Base-by-base conservation (phyloP, 2,113 vertebrate species). In the Planiliza haematocheilus region DNA sequence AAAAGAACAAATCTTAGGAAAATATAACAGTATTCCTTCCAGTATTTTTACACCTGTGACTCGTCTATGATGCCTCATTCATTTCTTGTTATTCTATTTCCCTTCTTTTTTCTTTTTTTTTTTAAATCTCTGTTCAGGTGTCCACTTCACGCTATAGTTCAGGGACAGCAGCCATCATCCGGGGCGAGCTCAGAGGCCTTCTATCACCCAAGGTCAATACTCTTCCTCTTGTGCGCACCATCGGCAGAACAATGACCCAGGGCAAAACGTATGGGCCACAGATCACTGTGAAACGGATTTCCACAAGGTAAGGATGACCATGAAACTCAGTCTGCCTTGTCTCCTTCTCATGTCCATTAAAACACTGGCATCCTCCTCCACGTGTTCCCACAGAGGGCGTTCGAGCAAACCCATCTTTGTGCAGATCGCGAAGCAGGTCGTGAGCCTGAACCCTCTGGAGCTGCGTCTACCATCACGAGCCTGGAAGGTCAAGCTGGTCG, bases 331-430 rank as follows among this genome's bases (percentile, higher is more conserved):
- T 43, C 1, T 30, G 24, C 24, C 2, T 30, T 2, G 24, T 30
- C 5, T 30, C 24, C 24, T 30, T 30, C 5, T 30, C n/a, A n/a
- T 62, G 12, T 63, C 24, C 6, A 52, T 67, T n/a, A n/a, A 14
- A 46, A 58, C 18, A 18, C 2, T 20, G 20, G 20, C 24, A 14
- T 56, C 12, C 6, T n/a, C 43, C 77, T 36, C 13, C 8, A 10
- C 36, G 13, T n/a, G 1, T 48, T n/a, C 41, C 56, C 64, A 52
- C 90, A 95, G 94, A 83, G 94, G 94, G 49, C 93, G 94, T 56
- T 93, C 93, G n/a, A 94, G 91, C 84, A 95, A 94, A 70, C 93
- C 94, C 78, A 95, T 95, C 81, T 95, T 94, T 39, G 93, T 95
- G 70, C 94, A 95, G 85, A 94, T 95, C 1, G 93, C 94, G 7